Conservation (phyloP, 2,797 vertebrate genomes). For the Phoeniculus purpureus region DNA sequence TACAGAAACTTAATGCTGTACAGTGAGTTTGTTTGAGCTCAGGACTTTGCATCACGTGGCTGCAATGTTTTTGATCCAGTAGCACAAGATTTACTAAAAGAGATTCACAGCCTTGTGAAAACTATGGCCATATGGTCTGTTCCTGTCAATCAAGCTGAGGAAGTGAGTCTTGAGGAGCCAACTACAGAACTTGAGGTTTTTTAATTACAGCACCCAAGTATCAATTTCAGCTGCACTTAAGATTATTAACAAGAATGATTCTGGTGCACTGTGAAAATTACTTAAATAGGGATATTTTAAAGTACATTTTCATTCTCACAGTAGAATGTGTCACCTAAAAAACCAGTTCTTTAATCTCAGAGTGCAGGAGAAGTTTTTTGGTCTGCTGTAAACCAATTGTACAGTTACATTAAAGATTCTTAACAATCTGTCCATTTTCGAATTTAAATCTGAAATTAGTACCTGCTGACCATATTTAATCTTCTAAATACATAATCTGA, state of each 20-base stretch:
- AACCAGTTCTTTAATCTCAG: background rate
- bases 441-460: background rate
- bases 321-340: background rate
- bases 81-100: background rate
- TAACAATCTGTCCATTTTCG: background rate
- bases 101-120: background rate
- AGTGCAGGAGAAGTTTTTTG: background rate
- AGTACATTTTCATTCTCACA: background rate
- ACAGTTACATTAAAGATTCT: background rate
- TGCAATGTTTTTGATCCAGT: background rate
- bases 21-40: background rate
- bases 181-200: background rate
- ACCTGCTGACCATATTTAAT: background rate
- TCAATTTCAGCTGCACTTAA: background rate
- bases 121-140: background rate
- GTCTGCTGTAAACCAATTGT: background rate
- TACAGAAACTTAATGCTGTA: background rate
- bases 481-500: background rate
- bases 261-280: background rate
- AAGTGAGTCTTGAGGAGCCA: background rate
- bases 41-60: background rate
- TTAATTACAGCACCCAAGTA: background rate
- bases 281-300: background rate
- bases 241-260: background rate
- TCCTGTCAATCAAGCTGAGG: background rate